Percentiles rank a stretch among this genome's conserved stretches.
These are phyloP conservation scores for Hololepta plana DNA, from an alignment of 2,888 invertebrate genomes.

Conservation along the genomic window DNA sequence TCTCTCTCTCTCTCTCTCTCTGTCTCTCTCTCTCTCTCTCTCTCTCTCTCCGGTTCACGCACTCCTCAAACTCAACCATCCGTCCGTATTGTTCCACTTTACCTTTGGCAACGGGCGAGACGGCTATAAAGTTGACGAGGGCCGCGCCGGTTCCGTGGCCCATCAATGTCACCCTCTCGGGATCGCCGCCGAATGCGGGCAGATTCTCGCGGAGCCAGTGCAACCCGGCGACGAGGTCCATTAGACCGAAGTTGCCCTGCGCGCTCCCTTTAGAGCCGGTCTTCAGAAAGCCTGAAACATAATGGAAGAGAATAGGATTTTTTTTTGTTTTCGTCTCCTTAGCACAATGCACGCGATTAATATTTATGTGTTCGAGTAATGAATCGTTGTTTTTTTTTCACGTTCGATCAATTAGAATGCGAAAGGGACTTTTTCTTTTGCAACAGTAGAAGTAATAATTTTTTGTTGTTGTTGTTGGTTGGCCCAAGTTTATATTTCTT, in stretches of 20 bases:
- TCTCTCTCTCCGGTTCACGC: conserved; percentile 1
- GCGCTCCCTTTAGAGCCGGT: conserved; percentile 77
- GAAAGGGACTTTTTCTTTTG: no score
- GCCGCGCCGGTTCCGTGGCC: conserved; percentile 96
- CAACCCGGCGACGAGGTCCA: conserved; percentile 86
- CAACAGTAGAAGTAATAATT: no score
- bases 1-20: conserved; percentile 1
- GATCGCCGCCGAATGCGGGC: conserved; percentile 88
- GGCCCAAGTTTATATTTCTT: no score
- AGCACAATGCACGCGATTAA: no score
- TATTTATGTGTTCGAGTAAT: no score
- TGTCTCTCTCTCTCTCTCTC: no score
- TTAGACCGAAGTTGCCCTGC: conserved; percentile 80
- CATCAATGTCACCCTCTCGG: conserved; percentile 79
- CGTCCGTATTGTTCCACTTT: conserved; percentile 14
- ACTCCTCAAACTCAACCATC: not conserved
- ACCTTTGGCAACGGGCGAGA: conserved; percentile 92
- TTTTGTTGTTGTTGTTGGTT: no score
- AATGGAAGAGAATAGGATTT: not conserved
- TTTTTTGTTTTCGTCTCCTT: conserved; percentile 1
- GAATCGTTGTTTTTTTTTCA: no score
- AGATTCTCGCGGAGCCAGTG: conserved; percentile 95
- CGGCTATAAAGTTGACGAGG: conserved; percentile 85
- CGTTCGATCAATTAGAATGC: no score
- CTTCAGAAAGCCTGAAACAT: conserved; percentile 65